These are phyloP conservation scores for Drosophila sordidula DNA, from an alignment of 2,888 invertebrate genomes.

Conservation along the genomic window DNA sequence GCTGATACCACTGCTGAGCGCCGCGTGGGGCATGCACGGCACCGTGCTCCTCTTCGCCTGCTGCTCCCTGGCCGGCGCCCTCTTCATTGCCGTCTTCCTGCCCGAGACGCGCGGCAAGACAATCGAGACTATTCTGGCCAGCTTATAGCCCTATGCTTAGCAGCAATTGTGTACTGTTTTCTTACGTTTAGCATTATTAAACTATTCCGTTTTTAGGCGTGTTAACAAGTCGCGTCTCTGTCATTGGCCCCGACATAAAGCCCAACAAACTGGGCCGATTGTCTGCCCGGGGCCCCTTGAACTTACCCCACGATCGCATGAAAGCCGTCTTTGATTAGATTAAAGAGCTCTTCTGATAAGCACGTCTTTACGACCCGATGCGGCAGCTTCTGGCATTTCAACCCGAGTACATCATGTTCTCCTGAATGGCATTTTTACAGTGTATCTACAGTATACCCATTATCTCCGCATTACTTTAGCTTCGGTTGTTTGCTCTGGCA, in stretches of 20 bases:
- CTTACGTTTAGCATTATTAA: constrained; percentile 28
- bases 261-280: constrained; percentile 7
- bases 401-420: not conserved
- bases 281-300: constrained; percentile 34
- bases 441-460: not conserved
- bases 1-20: constrained; percentile 75
- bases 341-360: constrained; percentile 19
- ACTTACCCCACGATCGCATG: constrained; percentile 23
- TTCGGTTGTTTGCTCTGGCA: too few relatives aligned
- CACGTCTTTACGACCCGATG: constrained; percentile 6
- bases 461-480: too few relatives aligned
- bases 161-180: constrained; percentile 4
- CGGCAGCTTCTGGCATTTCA: constrained; percentile 2
- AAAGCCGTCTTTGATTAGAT: constrained; percentile 47
- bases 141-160: constrained; percentile 53
- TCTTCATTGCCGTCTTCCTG: constrained; percentile 78
- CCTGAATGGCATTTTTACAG: not conserved
- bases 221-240: constrained; percentile 26
- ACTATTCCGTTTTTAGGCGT: constrained; percentile 10
- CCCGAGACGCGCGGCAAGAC: constrained; percentile 84
- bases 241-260: constrained; percentile 3
- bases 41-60: constrained; percentile 80
- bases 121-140: constrained; percentile 77
- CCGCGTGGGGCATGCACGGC: constrained; percentile 78
- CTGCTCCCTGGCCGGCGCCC: constrained; percentile 70